Evolutionary conservation across 1,140 invertebrate genomes (phyloP).

Genomic region (Anadara kagoshimensis): DNA sequence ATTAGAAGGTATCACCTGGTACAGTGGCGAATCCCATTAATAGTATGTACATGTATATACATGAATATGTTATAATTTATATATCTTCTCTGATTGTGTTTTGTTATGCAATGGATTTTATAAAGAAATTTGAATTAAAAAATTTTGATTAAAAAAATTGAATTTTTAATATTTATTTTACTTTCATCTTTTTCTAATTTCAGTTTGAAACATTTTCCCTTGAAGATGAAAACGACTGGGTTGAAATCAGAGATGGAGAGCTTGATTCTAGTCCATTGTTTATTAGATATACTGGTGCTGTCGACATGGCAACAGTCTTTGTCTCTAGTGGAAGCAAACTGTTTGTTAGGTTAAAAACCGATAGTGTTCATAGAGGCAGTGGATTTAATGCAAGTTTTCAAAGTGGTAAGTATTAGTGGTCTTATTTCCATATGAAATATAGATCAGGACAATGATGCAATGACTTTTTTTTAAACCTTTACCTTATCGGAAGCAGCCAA

Average conservation of each 20-base stretch:
- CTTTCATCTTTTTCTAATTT: constrained; percentile 4
- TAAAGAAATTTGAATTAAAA: no score
- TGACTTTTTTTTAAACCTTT: no score
- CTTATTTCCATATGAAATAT: background rate
- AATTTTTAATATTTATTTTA: no score
- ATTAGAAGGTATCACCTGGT: no score
- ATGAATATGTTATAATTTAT: no score
- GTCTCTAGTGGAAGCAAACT: constrained; percentile 31
- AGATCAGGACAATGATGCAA: no score
- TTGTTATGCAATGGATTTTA: no score
- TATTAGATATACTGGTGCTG: constrained; percentile 47
- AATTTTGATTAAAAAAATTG: no score
- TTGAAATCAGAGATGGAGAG: constrained; percentile 45
- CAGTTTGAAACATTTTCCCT: constrained; percentile 47
- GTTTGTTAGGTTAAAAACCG: constrained; percentile 43
- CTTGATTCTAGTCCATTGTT: constrained; percentile 27
- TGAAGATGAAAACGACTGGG: constrained; percentile 43
- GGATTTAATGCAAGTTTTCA: constrained; percentile 51
- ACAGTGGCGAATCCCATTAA: no score
- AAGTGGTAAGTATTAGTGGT: constrained; percentile 37
- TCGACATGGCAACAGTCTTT: constrained; percentile 33
- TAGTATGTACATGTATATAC: no score
- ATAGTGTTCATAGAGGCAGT: constrained; percentile 25
- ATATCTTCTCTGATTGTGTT: no score
- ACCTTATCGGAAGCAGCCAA: no score